Evolutionary conservation across 2,797 vertebrate genomes (phyloP).

Genomic region (Mormyrus hasselquistii): DNA sequence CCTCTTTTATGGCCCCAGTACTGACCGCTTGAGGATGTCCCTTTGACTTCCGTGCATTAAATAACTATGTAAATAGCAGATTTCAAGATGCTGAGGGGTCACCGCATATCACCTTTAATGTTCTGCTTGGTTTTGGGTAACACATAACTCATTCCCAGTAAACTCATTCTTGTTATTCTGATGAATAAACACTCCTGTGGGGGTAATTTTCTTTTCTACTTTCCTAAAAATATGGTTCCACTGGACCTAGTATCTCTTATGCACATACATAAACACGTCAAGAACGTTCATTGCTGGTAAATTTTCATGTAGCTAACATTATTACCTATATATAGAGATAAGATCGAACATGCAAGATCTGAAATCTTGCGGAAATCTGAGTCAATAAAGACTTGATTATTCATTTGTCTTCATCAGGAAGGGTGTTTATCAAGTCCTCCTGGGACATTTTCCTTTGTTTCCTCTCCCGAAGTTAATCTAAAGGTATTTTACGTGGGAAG

Average conservation of each 20-base stretch:
- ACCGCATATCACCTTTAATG: not conserved
- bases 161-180: not conserved
- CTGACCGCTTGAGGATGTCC: not conserved
- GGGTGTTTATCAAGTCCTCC: not conserved
- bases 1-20: not conserved
- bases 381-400: not conserved
- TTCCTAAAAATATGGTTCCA: not conserved
- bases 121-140: not conserved
- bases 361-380: not conserved
- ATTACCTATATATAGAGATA: not conserved
- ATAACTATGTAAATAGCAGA: not conserved
- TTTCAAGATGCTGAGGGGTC: not conserved
- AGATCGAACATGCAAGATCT: not conserved
- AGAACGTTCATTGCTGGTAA: not conserved
- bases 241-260: not conserved
- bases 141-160: not conserved
- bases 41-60: not conserved
- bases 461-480: not conserved
- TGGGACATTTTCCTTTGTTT: not conserved
- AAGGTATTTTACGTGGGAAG: not conserved
- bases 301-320: not conserved
- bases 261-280: not conserved
- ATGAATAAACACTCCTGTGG: not conserved
- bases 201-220: not conserved
- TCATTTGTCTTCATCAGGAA: not conserved